A percentile compares a stretch with the other conserved stretches of the same genome.
These are phyloP conservation scores for Manis crassicaudata DNA, from an alignment of 2,797 vertebrate genomes.

Conservation along the genomic window DNA sequence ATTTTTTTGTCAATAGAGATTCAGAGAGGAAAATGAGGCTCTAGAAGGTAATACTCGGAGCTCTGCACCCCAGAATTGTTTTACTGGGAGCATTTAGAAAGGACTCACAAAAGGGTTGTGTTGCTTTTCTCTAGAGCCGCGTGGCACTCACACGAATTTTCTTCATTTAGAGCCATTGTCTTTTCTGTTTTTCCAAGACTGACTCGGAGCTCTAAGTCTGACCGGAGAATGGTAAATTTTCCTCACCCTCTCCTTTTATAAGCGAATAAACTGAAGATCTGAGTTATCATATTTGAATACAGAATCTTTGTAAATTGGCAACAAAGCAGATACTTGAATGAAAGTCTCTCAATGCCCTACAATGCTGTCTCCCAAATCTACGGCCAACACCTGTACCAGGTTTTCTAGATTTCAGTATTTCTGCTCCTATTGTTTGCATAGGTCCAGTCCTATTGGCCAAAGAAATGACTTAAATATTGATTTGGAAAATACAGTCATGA, in stretches of 20 bases:
- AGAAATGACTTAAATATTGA: constrained; percentile 55
- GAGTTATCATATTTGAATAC: background rate
- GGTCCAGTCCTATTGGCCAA: constrained; percentile 28
- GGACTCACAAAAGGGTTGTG: background rate
- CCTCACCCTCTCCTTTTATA: background rate
- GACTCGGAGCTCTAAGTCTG: background rate
- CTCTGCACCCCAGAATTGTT: background rate
- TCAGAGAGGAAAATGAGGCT: background rate
- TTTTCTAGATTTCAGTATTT: background rate
- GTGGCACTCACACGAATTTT: background rate
- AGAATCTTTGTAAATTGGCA: background rate
- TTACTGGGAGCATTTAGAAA: background rate
- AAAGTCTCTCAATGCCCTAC: background rate
- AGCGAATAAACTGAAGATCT: background rate
- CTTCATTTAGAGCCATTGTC: background rate
- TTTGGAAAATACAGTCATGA: constrained; percentile 43
- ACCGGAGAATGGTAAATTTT: background rate
- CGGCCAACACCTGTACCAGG: background rate
- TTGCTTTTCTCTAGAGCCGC: background rate
- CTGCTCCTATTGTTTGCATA: background rate
- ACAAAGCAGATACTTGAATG: background rate
- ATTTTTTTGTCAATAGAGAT: background rate
- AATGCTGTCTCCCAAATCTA: background rate
- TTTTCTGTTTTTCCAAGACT: background rate
- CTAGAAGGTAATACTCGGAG: background rate